Percentiles rank a stretch among this genome's conserved stretches.
Conservation (phyloP, 2,888 invertebrate species). For the Myopa tessellatipennis region DNA sequence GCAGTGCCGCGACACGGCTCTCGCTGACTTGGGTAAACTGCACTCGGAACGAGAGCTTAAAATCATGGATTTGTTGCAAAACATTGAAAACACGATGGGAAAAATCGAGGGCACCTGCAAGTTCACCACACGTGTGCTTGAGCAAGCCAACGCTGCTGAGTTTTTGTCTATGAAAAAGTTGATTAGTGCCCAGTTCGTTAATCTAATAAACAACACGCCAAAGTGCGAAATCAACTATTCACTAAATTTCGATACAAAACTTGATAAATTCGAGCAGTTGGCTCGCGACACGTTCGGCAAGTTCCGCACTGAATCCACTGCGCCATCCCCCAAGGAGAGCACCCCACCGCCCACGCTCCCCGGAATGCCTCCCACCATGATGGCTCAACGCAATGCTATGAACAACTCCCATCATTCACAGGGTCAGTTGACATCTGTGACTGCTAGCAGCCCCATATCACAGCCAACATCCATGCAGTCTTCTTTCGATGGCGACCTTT, state of each 20-base stretch:
- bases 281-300: constrained; percentile 79
- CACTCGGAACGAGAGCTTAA: constrained; percentile 88
- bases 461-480: constrained; percentile 78
- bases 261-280: constrained; percentile 80
- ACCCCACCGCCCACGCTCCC: constrained; percentile 69
- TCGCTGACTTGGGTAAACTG: constrained; percentile 78
- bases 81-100: constrained; percentile 84
- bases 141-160: constrained; percentile 87
- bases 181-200: constrained; percentile 80
- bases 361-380: constrained; percentile 69
- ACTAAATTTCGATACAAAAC: constrained; percentile 84
- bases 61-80: constrained; percentile 89
- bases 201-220: constrained; percentile 84
- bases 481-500: constrained; percentile 82
- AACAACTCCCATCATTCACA: constrained; percentile 57
- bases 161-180: constrained; percentile 85
- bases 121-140: constrained; percentile 83
- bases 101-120: constrained; percentile 88
- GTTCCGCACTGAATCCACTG: constrained; percentile 75
- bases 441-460: constrained; percentile 77
- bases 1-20: constrained; percentile 80
- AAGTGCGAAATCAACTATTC: constrained; percentile 83
- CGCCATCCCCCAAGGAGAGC: constrained; percentile 69
- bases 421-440: constrained; percentile 63
- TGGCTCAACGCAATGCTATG: constrained; percentile 54